Evolutionary conservation across 2,888 invertebrate genomes (phyloP), one percentile per base, ranked within the genome.

Genomic region (Hirtodrosophila confusa): DNA sequence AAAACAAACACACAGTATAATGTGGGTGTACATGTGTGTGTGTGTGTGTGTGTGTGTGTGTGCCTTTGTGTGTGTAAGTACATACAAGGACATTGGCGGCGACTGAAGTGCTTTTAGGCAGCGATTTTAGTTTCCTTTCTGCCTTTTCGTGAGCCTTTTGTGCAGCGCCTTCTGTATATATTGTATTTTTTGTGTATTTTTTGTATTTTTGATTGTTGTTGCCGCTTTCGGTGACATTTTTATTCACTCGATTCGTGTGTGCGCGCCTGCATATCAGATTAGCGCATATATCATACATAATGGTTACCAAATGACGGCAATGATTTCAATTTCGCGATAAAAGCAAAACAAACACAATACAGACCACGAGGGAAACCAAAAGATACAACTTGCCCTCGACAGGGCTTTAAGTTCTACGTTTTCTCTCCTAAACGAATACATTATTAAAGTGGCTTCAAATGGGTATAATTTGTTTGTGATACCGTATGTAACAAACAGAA

Each of bases 251-350:
- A 60, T 62, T 57, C 47, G 36, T 36, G 40, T 43, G 54, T 58
- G 58, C 50, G 51, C 24, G 72, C 60, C 63, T 78, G 84, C 80
- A 86, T 84, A 84, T 86, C 86, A 78, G 83, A 84, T 84, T 78
- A 80, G 74, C 76, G 74, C 80, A 86, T 84, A 86, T 86, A 84
- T 84, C 86, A 86, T 86, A 74, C 72, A 62, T 86, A 84, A 83
- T 84, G 86, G 80, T 43, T 78, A 68, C 80, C 86, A 78, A 84
- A 84, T 80, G 86, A 80, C 78, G 75, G 76, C 86, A 86, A 83
- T 86, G 80, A 84, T 84, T 86, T 83, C 80, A 76, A 80, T 80
- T 83, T 71, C 54, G 64, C 71, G 84, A 80, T 86, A 76, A 60
- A 65, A 63, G 53, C 39, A 40, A 62, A 57, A 41, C 44, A 53